Evolutionary conservation across 2,888 invertebrate species (phyloP).

Genomic region (Eilema depressum): DNA sequence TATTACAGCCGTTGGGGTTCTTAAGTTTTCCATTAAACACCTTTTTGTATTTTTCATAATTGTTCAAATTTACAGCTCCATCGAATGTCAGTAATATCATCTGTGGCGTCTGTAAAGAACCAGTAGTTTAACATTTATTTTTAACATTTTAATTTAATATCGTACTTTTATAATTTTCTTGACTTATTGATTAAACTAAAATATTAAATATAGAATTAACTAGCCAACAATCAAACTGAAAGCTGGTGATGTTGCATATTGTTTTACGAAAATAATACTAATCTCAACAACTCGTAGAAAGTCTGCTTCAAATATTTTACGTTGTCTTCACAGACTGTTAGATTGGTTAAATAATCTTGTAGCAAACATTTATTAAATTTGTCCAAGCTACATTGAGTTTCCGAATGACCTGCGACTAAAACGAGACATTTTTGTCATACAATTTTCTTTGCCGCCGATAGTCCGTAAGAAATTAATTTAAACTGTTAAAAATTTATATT

Average conservation of each 20-base stretch:
- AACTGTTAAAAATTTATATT: constrained; percentile 13
- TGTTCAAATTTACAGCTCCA: constrained; percentile 97
- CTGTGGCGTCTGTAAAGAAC: constrained; percentile 92
- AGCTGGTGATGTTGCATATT: neutral
- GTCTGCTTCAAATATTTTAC: constrained; percentile 21
- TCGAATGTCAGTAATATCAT: constrained; percentile 97
- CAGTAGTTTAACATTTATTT: neutral
- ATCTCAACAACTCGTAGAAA: constrained; percentile 15
- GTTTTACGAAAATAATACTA: neutral
- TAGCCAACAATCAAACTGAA: neutral
- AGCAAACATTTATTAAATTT: constrained; percentile 52
- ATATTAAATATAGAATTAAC: neutral
- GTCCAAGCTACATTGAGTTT: constrained; percentile 37
- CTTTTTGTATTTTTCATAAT: constrained; percentile 94
- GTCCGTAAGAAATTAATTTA: neutral
- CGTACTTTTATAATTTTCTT: neutral
- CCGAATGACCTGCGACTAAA: constrained; percentile 18
- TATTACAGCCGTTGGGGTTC: constrained; percentile 96
- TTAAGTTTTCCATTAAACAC: constrained; percentile 93
- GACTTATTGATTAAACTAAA: neutral
- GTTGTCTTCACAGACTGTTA: constrained; percentile 46
- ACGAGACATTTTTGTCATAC: constrained; percentile 24
- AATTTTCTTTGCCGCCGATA: constrained; percentile 7
- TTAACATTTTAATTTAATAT: too few relatives aligned
- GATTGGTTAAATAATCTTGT: constrained; percentile 50